Evolutionary conservation across 2,113 vertebrate species (phyloP), one percentile per base, ranked within the genome.

Genomic region (Sporophila hypoxantha): DNA sequence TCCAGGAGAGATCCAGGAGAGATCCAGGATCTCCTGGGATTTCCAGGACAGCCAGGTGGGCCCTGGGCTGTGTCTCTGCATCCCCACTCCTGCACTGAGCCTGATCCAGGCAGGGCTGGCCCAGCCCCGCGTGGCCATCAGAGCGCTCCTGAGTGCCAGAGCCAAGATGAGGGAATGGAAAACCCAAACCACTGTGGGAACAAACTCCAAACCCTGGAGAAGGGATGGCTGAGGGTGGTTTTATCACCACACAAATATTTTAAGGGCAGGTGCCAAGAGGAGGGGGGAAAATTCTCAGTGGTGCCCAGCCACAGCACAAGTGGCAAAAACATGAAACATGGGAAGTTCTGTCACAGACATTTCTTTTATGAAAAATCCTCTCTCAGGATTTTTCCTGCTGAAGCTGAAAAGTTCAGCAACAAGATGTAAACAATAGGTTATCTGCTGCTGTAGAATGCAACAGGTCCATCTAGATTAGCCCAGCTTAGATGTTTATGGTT

Each of bases 81-180:
- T 12, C 17, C 20, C 10, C 39, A 49, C 4, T 27, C 36, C 73
- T 22, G 20, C 37, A 1, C 22, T 37, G 8, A 55, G 76, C 17
- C 75, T n/a, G 17, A 27, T 1, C 7, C 29, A 4, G 22, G 17
- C 29, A n/a, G 71, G 53, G 37, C 53, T 46, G 18, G 3, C 3
- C 49, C 9, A 52, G 59, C 26, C 67, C 52, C 1, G 0, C 1
- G 1, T 0, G 34, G 34, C 15, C 21, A 4, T 1, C 22, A 29
- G 12, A 23, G 59, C 46, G 46, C 9, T 47, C 42, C 8, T 1
- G 44, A 37, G 79, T 1, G 17, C 66, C 56, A 66, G 6, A 75
- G 34, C 36, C 2, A 15, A n/a, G 32, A 6, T 0, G 66, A 17
- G 66, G 37, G n/a, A 27, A 23, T 3, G 41, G 17, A 42, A 20